These are phyloP conservation scores for Sebastes nivosus DNA, from an alignment of 2,797 vertebrate species.

Conservation along the genomic window DNA sequence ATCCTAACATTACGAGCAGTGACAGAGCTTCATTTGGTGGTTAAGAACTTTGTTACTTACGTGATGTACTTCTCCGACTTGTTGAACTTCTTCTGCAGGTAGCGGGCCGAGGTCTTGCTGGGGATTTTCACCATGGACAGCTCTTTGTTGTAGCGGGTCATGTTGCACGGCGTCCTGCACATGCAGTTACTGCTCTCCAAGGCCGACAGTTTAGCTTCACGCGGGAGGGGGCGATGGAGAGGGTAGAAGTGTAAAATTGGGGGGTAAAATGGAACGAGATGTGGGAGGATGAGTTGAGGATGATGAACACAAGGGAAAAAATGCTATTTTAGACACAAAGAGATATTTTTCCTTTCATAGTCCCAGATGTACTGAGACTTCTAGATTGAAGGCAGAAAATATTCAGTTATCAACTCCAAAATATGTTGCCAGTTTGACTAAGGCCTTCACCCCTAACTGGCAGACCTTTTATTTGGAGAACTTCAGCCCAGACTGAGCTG, in stretches of 20 bases:
- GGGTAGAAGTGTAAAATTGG: neutral
- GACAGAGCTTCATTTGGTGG: neutral
- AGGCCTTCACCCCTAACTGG: neutral
- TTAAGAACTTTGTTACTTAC: slow-evolving; percentile 78
- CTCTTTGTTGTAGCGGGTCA: slow-evolving; percentile 98
- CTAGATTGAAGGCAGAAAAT: neutral
- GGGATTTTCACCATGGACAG: slow-evolving; percentile 99
- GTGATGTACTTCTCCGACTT: slow-evolving; percentile 98
- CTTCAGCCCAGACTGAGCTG: neutral
- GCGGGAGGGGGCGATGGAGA: neutral
- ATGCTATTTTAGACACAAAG: neutral
- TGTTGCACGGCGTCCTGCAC: slow-evolving; percentile 96
- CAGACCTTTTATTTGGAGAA: slow-evolving; percentile 1
- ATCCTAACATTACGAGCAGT: neutral
- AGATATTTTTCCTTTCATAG: neutral
- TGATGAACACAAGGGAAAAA: slow-evolving; percentile 4
- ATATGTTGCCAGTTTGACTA: neutral
- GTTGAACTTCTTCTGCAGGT: slow-evolving; percentile 99
- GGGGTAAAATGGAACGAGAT: neutral
- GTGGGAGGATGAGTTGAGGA: slow-evolving; percentile 1
- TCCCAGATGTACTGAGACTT: neutral
- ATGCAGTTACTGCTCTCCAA: slow-evolving; percentile 93
- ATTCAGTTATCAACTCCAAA: neutral
- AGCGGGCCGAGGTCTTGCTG: slow-evolving; percentile 97
- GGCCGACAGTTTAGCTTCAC: slow-evolving; percentile 89